A percentile compares a stretch with the other conserved stretches of the same genome.
Conservation (phyloP, 2,797 vertebrate genomes). For the Peromyscus attwateri region DNA sequence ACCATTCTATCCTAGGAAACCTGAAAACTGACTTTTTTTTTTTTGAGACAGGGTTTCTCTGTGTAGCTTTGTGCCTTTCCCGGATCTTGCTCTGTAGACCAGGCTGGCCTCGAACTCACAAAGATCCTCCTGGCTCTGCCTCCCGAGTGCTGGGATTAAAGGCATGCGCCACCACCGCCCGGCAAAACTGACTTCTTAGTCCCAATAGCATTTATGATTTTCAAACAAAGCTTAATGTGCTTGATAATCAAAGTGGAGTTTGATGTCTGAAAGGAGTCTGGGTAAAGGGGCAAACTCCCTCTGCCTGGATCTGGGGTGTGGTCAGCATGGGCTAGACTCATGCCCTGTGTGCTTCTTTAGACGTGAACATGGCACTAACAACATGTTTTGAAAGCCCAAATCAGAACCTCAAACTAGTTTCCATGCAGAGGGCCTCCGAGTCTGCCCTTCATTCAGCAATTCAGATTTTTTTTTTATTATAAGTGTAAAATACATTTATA, state of each 20-base stretch:
- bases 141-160: too few species aligned
- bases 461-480: not conserved
- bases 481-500: not conserved
- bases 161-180: too few species aligned
- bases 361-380: not conserved
- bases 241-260: not conserved
- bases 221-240: not conserved
- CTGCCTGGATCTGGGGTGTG: not conserved
- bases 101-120: too few species aligned
- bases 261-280: not conserved
- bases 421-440: not conserved
- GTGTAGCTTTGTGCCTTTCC: too few species aligned
- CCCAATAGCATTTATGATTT: not conserved
- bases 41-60: too few species aligned
- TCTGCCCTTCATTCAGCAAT: not conserved
- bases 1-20: not conserved
- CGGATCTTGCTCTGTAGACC: too few species aligned
- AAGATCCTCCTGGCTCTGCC: too few species aligned
- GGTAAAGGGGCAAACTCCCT: not conserved
- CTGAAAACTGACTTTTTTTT: not conserved
- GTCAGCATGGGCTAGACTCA: not conserved
- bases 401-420: not conserved
- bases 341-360: not conserved
- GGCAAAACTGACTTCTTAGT: conserved; percentile 3
- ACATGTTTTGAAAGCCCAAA: not conserved